Evolutionary conservation across 2,888 invertebrate genomes (phyloP), one percentile per base, ranked within the genome.

Genomic region (Eremobia ochroleuca): DNA sequence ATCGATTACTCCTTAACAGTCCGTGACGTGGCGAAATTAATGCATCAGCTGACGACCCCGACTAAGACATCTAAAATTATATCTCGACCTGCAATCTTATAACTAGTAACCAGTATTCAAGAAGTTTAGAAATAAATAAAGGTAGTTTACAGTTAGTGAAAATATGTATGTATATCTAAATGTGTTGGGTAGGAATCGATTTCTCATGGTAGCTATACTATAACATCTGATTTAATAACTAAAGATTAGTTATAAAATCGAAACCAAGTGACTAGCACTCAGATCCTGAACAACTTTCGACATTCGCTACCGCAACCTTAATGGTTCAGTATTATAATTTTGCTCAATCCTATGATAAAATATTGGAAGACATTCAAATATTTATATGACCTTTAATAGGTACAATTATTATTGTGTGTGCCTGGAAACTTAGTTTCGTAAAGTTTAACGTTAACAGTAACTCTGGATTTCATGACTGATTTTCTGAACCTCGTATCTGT

Each of bases 271-370:
- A 86, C 78, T 86, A 79, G 77, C 78, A 77, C 73, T 79, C 70
- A 73, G 76, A 84, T 86, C 67, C 82, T 86, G 88, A 82, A 76
- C 85, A 81, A 85, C 81, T 87, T 87, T 86, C 81, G 73, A 87
- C 82, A 83, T 77, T 77, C 78, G 74, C 76, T 79, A 73, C 68
- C 43, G 73, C 73, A 62, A 74, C 59, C n/a, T 73, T 65, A 68
- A 76, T 83, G 75, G 37, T 76, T 75, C 58, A 66, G 61, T 80
- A 72, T 83, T 71, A 73, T 77, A 77, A 81, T 69, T 77, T 72
- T 69, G 52, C 58, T 72, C 43, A 43, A 37, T 77, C 43, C 34
- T 73, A 46, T 59, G 55, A 73, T 46, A 28, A 40, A 40, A 59
- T 73, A 3, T 25, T 79, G 49, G 15, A 2, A 77, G 6, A 40